Evolutionary conservation across 2,888 invertebrate species (phyloP).

Genomic region (Lymantria monacha): DNA sequence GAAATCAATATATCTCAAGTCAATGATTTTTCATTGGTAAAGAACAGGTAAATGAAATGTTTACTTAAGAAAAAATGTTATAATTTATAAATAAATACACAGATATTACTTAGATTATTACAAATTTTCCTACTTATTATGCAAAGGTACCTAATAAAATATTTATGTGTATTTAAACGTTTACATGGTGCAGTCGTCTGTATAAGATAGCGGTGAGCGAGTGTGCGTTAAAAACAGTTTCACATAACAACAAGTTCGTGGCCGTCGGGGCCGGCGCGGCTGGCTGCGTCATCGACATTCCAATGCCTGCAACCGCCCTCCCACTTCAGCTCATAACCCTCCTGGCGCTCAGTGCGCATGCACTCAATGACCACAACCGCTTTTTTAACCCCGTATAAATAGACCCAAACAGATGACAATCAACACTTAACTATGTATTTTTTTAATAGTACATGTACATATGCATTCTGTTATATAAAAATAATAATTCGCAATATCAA

Average conservation of each 20-base stretch:
- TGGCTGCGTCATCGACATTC: constrained; percentile 79
- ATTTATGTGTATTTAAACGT: too few species aligned
- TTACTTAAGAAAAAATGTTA: background rate
- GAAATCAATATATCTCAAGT: too few species aligned
- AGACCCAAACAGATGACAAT: constrained; percentile 9
- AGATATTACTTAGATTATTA: background rate
- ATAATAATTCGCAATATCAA: too few species aligned
- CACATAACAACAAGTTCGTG: constrained; percentile 76
- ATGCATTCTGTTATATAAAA: too few species aligned
- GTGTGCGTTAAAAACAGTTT: constrained; percentile 65
- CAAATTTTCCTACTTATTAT: too few species aligned
- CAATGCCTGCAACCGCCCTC: constrained; percentile 60
- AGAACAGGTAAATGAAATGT: too few species aligned
- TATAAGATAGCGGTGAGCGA: constrained; percentile 40
- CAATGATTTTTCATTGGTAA: too few species aligned
- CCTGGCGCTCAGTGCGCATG: constrained; percentile 71
- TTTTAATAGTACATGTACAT: background rate
- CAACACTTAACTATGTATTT: background rate
- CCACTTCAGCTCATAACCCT: constrained; percentile 38
- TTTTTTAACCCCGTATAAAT: constrained; percentile 42
- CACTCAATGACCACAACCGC: constrained; percentile 60
- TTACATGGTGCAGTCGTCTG: constrained; percentile 12
- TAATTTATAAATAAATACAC: background rate
- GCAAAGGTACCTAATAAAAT: too few species aligned
- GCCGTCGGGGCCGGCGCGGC: constrained; percentile 56